These are phyloP conservation scores for Vulpes ferrilata DNA, from an alignment of 2,113 vertebrate genomes.

Conservation along the genomic window DNA sequence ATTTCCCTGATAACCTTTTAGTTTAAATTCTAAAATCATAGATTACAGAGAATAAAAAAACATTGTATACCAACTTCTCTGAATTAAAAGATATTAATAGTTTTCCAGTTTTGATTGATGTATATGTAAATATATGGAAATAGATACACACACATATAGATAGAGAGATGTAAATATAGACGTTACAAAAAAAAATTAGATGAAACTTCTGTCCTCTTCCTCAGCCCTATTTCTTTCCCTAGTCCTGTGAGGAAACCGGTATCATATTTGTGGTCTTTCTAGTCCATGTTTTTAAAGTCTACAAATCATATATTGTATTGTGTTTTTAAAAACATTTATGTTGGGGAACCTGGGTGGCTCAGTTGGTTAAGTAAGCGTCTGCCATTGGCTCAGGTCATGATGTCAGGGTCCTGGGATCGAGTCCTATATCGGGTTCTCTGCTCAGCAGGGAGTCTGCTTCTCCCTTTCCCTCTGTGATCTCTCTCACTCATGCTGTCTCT, in stretches of 20 bases:
- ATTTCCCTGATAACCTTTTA: constrained; percentile 39
- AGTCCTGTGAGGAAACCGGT: background rate
- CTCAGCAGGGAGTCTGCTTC: too few relatives aligned
- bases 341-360: too few relatives aligned
- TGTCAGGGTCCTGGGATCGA: too few relatives aligned
- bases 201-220: constrained; percentile 5
- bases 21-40: constrained; percentile 28
- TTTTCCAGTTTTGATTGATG: constrained; percentile 44
- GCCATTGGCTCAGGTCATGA: too few relatives aligned
- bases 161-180: background rate
- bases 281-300: background rate
- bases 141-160: background rate
- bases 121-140: background rate
- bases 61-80: background rate
- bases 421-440: too few relatives aligned
- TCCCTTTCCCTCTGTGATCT: too few relatives aligned
- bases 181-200: background rate
- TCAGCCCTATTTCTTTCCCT: background rate
- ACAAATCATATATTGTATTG: background rate
- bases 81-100: constrained; percentile 6
- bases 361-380: too few relatives aligned
- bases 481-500: too few relatives aligned
- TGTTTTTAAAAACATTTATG: constrained; percentile 28
- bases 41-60: background rate
- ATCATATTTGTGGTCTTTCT: constrained; percentile 16